These are phyloP conservation scores for Centropyge bicolor DNA, from an alignment of 2,797 vertebrate species.

Conservation along the genomic window DNA sequence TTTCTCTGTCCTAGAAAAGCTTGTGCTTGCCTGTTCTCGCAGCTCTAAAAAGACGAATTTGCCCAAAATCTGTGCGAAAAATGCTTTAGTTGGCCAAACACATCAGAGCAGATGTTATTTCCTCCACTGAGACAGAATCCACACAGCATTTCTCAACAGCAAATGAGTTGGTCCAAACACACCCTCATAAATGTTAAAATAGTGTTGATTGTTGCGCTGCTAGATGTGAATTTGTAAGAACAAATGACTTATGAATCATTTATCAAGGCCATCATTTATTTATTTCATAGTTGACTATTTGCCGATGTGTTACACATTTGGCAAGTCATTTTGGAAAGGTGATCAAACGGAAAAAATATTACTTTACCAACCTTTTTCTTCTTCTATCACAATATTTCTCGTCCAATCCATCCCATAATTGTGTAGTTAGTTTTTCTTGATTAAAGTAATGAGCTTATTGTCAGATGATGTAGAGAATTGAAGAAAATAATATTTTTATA, in stretches of 20 bases:
- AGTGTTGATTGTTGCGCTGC: conserved; percentile 42
- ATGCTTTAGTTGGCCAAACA: conserved; percentile 13
- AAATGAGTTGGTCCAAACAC: conserved; percentile 23
- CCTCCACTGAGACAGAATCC: conserved; percentile 14
- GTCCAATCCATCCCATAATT: background rate
- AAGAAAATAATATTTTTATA: background rate
- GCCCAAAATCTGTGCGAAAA: background rate
- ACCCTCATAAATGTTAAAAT: conserved; percentile 53
- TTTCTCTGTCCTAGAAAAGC: background rate
- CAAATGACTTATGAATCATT: conserved; percentile 63
- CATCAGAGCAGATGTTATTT: background rate
- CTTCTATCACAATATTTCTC: background rate
- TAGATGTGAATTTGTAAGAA: conserved; percentile 52
- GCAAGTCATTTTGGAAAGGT: conserved; percentile 12
- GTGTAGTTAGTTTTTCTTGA: background rate
- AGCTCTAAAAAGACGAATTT: background rate
- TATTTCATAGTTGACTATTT: conserved; percentile 42
- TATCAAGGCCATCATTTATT: conserved; percentile 46
- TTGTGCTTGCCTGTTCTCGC: background rate
- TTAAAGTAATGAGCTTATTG: background rate
- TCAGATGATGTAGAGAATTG: background rate
- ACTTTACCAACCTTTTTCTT: background rate
- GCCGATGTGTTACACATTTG: conserved; percentile 22
- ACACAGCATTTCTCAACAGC: conserved; percentile 8
- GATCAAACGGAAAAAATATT: background rate